phyloP scores from a whole-genome alignment of 1,140 invertebrate species.

The Formica exsecta region DNA sequence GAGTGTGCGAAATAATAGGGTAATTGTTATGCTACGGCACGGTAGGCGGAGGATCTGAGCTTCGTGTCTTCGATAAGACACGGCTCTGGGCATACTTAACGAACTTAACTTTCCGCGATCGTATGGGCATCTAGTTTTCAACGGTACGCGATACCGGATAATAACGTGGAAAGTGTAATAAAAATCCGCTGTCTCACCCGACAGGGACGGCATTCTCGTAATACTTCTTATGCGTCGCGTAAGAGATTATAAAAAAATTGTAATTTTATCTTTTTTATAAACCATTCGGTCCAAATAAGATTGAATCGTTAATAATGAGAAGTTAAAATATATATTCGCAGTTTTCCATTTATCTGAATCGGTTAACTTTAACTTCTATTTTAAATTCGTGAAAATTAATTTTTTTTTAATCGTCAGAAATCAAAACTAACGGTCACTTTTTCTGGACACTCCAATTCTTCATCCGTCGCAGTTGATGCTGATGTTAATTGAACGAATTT shows the following conservation, averaged over 20 bases:
- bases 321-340: background rate
- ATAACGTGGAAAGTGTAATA: conserved; percentile 52
- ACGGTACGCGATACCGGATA: conserved; percentile 22
- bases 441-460: background rate
- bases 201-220: background rate
- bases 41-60: conserved; percentile 79
- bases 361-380: background rate
- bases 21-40: conserved; percentile 83
- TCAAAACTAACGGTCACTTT: too few species aligned
- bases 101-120: conserved; percentile 77
- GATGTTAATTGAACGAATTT: conserved; percentile 27
- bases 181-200: background rate
- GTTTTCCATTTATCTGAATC: background rate
- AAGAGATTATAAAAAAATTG: background rate
- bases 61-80: conserved; percentile 82
- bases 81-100: conserved; percentile 79
- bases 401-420: background rate
- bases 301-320: background rate
- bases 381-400: background rate
- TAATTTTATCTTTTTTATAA: background rate
- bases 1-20: conserved; percentile 79
- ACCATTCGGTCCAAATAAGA: background rate
- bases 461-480: background rate
- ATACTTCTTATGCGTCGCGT: background rate
- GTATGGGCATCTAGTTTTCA: conserved; percentile 71